These are phyloP conservation scores for Smittia sp. DNA, from an alignment of 2,888 invertebrate genomes.

Conservation along the genomic window DNA sequence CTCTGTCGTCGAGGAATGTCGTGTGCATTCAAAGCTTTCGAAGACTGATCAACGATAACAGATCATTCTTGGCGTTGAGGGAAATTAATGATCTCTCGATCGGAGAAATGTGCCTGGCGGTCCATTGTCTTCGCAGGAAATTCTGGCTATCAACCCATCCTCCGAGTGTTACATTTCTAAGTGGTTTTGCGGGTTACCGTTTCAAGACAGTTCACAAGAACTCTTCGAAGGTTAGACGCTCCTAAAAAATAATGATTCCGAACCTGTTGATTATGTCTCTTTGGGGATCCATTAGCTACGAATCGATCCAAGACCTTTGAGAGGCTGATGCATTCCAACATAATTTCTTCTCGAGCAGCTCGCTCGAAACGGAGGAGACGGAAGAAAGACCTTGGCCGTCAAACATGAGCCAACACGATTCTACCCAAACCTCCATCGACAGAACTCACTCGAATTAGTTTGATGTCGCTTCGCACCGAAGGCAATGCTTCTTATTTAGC, in stretches of 20 bases:
- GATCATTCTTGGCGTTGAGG: neutral
- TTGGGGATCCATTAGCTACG: neutral
- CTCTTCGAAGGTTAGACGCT: neutral
- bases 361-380: neutral
- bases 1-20: neutral
- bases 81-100: constrained; percentile 28
- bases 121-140: neutral
- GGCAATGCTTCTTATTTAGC: no score
- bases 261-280: neutral
- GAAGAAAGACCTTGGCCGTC: constrained; percentile 7
- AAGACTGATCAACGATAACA: neutral
- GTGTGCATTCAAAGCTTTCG: neutral
- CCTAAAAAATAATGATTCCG: neutral
- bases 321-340: neutral
- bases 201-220: neutral
- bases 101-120: neutral
- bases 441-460: neutral
- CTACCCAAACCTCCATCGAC: neutral
- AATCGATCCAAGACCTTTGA: neutral
- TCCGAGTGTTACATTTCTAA: constrained; percentile 13
- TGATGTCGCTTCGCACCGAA: no score
- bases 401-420: neutral
- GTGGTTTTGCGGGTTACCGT: constrained; percentile 20
- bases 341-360: neutral
- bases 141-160: neutral